These are phyloP conservation scores for Chiloscyllium plagiosum DNA, from an alignment of 2,113 vertebrate species.

Conservation along the genomic window DNA sequence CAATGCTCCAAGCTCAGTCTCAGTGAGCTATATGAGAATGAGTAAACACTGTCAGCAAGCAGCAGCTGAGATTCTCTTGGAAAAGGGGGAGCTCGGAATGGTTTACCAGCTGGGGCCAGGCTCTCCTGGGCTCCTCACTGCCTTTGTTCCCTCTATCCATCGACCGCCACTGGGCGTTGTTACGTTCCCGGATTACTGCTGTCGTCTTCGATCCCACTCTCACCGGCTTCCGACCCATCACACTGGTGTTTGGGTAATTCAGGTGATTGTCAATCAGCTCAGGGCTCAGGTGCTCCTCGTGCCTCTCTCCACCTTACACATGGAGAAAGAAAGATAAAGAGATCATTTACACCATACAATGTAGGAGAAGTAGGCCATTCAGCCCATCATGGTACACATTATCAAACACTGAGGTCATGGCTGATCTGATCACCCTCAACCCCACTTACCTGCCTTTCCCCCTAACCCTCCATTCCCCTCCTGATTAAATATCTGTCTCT, in stretches of 20 bases:
- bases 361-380: too few relatives aligned
- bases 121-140: constrained; percentile 59
- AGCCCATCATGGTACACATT: too few relatives aligned
- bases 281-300: neutral
- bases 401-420: too few relatives aligned
- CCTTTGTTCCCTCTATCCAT: constrained; percentile 58
- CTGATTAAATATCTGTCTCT: too few relatives aligned
- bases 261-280: neutral
- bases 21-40: too few relatives aligned
- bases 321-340: neutral
- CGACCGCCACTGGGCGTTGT: constrained; percentile 60
- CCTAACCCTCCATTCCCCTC: too few relatives aligned
- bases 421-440: too few relatives aligned
- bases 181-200: constrained; percentile 60
- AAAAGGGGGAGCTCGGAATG: accelerated
- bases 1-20: too few relatives aligned
- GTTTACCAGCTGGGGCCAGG: constrained; percentile 53
- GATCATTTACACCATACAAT: neutral
- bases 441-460: too few relatives aligned
- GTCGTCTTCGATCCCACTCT: constrained; percentile 59
- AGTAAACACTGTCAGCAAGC: neutral
- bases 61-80: neutral
- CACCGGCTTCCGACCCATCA: constrained; percentile 49
- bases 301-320: neutral
- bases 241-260: neutral